Base-by-base conservation (phyloP, 2,113 vertebrate genomes). In the Aleadryas rufinucha region DNA sequence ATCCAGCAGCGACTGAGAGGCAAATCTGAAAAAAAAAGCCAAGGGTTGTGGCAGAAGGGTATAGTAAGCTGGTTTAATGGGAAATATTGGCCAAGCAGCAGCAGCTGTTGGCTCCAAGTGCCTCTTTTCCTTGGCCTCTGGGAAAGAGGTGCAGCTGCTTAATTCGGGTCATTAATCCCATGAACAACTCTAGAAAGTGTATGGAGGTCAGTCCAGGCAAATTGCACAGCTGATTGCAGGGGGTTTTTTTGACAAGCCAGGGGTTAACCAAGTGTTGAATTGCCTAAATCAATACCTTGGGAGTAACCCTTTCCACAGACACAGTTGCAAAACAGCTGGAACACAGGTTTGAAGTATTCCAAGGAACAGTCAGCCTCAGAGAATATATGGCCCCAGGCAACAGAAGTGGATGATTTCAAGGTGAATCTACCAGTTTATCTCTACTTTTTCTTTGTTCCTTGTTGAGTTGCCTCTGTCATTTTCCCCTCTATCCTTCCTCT, bases 51-150 rank as follows among this genome's bases (percentile, higher is more conserved):
- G 8, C 10, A 28, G 74, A 53, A 70, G 10, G 31, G 8, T 7
- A 3, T 4, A 15, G 37, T n/a, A 33, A 75, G 0, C 17, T 0
- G 4, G 7, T 5, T 54, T 16, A 23, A 20, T 33, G 68, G 66
- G 35, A 42, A 68, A 19, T 4, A 1, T 0, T 14, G 57, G 30
- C 13, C 66, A 27, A 60, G 45, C 27, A 76, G 45, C 69, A 52
- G 45, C 21, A 68, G 19, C 37, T 57, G 59, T 41, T 42, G 15
- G 21, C 9, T 56, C 31, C 22, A 15, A 22, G 60, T 14, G 6
- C 17, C 13, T 42, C 50, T 77, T 54, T 33, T 33, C 31, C 31
- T 35, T 31, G 17, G 60, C 22, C n/a, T 31, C 28, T 22, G 21
- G 11, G 28, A 49, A 14, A 41, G 50, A 49, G 22, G 14, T 70